phyloP scores from a whole-genome alignment of 2,888 invertebrate species.

The Teinopalpus imperialis region DNA sequence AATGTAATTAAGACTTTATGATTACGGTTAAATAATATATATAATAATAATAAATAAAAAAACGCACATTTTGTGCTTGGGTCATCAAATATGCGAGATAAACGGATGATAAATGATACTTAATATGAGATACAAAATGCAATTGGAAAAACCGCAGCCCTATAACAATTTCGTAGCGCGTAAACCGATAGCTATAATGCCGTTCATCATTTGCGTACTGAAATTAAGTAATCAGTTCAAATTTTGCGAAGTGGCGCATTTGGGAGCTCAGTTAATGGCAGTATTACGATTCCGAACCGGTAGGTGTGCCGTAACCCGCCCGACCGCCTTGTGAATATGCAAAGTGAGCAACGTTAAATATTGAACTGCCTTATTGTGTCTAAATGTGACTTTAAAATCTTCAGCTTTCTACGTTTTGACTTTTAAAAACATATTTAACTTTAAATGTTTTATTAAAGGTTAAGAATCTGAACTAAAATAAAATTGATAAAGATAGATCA shows the following conservation, averaged over 20 bases:
- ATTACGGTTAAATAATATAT: no score
- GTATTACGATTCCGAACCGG: constrained; percentile 67
- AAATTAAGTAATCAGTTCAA: constrained; percentile 38
- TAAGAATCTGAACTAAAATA: no score
- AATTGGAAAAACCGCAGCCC: neutral
- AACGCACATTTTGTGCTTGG: no score
- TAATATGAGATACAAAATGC: neutral
- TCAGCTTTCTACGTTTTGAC: constrained; percentile 28
- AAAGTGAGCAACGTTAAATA: constrained; percentile 67
- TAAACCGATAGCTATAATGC: neutral
- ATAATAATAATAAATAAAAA: no score
- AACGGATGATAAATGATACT: no score
- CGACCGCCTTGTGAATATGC: constrained; percentile 71
- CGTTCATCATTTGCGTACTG: constrained; percentile 12
- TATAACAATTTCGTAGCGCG: neutral
- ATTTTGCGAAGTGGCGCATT: constrained; percentile 29
- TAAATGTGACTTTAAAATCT: constrained; percentile 42
- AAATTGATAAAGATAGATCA: no score
- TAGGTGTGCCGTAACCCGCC: constrained; percentile 54
- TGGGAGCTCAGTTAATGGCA: constrained; percentile 43
- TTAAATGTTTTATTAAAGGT: no score
- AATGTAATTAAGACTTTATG: no score
- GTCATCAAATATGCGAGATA: no score
- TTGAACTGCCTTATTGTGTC: constrained; percentile 57
- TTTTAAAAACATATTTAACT: no score